Evolutionary conservation across 2,797 vertebrate species (phyloP).

Genomic region (Chelonia mydas): DNA sequence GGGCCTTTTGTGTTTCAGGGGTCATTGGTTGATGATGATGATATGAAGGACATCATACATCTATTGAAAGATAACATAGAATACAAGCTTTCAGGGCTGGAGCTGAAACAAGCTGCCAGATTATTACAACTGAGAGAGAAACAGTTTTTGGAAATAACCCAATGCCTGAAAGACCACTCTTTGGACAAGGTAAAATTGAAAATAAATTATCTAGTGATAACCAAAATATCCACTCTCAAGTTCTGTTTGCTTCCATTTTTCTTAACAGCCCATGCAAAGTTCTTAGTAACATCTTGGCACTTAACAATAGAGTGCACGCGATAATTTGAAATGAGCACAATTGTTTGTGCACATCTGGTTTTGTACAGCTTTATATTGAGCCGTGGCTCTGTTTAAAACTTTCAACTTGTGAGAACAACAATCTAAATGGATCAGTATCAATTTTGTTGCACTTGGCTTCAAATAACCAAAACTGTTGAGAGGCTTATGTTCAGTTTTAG

Average conservation of each 20-base stretch:
- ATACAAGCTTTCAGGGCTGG: neutral
- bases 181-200: conserved; percentile 48
- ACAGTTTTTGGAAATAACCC: conserved; percentile 44
- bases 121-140: conserved; percentile 55
- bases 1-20: neutral
- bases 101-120: conserved; percentile 21
- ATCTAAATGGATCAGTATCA: neutral
- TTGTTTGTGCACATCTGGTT: neutral
- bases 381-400: neutral
- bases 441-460: neutral
- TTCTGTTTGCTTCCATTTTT: neutral
- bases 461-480: neutral
- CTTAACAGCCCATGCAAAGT: neutral
- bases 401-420: neutral
- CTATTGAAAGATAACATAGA: conserved; percentile 42
- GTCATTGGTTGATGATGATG: neutral
- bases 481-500: neutral
- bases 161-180: neutral
- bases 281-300: neutral
- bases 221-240: neutral
- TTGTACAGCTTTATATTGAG: neutral
- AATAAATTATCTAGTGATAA: neutral
- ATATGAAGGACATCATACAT: neutral
- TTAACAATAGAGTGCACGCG: neutral
- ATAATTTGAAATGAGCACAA: neutral